Evolutionary conservation across 2,888 invertebrate species (phyloP), one percentile per base, ranked within the genome.

Genomic region (Papilio elwesi): DNA sequence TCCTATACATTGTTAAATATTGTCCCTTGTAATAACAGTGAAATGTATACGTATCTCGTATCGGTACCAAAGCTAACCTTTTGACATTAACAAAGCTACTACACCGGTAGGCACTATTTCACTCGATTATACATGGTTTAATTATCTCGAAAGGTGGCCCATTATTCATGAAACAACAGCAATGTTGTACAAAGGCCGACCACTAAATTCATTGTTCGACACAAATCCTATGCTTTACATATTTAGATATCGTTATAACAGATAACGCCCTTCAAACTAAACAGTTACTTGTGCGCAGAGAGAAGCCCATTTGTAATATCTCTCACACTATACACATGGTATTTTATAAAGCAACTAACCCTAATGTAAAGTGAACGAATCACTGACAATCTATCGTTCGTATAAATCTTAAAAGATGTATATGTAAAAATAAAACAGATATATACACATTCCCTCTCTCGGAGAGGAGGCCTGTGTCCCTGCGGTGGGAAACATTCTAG

Each of bases 51-150:
- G 53, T 73, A 71, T 73, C 70, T 68, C n/a, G 53, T 51, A 57
- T 74, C 57, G 47, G 43, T 75, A 73, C 66, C 70, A 73, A 74
- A 76, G 74, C 76, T 77, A 74, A 77, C 76, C 77, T 76, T 68
- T 76, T 76, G 77, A 76, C 76, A 76, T 78, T 76, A 76, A 48
- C 64, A 77, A 77, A 76, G 77, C 76, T 74, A 74, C 70, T 49
- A 76, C 70, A 76, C 77, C 78, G 67, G 75, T 69, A 70, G 76
- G 77, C 75, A 73, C 73, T 77, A 76, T 76, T 78, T 71, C 75
- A 77, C 71, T 64, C 74, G 74, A 76, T 76, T 77, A 78, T 77
- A 74, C 69, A 68, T 59, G 73, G 75, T 78, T 74, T 78, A 78
- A 79, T 78, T 76, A 79, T 77, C 76, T 75, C 66, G 71, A 67